phyloP scores from a whole-genome alignment of 2,797 vertebrate species.

The Spinus olivaceus region DNA sequence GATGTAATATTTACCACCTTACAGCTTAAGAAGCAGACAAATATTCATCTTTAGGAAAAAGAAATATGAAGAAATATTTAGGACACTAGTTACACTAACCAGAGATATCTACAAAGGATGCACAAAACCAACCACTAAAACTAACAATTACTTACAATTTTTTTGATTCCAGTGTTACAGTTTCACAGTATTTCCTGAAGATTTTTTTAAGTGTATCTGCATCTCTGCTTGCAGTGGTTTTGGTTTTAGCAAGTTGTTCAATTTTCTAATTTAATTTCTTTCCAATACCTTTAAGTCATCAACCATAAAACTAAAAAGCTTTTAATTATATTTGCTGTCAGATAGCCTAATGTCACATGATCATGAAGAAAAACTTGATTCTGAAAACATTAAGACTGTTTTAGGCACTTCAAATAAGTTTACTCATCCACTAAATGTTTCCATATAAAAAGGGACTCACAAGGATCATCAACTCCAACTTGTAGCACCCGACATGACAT shows the following conservation, averaged over 20 bases:
- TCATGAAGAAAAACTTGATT: not conserved
- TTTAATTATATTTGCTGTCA: not conserved
- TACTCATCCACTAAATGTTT: not conserved
- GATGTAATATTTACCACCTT: not conserved
- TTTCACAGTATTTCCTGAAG: not conserved
- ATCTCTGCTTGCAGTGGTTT: not conserved
- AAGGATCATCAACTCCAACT: not conserved
- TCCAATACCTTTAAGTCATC: not conserved
- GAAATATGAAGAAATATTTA: not conserved
- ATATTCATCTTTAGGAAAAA: not conserved
- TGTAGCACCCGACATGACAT: not conserved
- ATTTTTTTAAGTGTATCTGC: not conserved
- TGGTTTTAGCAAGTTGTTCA: slow-evolving; percentile 1
- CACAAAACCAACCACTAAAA: not conserved
- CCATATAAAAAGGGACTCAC: not conserved
- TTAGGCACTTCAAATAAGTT: not conserved
- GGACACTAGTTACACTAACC: not conserved
- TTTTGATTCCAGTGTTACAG: not conserved
- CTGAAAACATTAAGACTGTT: not conserved
- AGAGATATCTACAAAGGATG: not conserved
- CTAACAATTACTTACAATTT: not conserved
- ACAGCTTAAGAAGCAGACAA: not conserved
- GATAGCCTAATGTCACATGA: not conserved
- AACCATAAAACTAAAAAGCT: not conserved
- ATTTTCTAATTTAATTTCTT: slow-evolving; percentile 6